A percentile compares a stretch with the other conserved stretches of the same genome.
Evolutionary conservation across 2,113 vertebrate genomes (phyloP).

Genomic region (Cheilinus undulatus): DNA sequence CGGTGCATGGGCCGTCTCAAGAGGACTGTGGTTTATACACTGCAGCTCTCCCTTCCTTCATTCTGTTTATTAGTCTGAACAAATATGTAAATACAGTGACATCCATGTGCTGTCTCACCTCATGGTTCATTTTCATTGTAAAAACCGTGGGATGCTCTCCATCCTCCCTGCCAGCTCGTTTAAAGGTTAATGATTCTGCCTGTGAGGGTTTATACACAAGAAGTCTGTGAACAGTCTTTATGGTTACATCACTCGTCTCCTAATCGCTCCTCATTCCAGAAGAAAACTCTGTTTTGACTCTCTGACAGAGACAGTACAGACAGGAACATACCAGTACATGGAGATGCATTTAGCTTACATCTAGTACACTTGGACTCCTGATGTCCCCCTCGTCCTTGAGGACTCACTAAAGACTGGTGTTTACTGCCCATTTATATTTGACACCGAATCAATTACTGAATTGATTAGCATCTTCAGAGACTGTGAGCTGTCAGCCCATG

Average conservation of each 20-base stretch:
- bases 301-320: slow-evolving; percentile 19
- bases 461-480: slow-evolving; percentile 57
- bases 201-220: slow-evolving; percentile 30
- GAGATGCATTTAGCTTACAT: slow-evolving; percentile 14
- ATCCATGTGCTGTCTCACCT: slow-evolving; percentile 38
- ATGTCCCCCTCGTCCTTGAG: slow-evolving; percentile 48
- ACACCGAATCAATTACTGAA: slow-evolving; percentile 62
- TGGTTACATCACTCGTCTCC: slow-evolving; percentile 43
- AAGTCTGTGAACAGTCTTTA: slow-evolving; percentile 37
- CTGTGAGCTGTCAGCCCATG: slow-evolving; percentile 22
- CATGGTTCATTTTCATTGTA: slow-evolving; percentile 27
- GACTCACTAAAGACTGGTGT: slow-evolving; percentile 43
- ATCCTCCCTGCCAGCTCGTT: slow-evolving; percentile 40
- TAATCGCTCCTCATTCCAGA: slow-evolving; percentile 35
- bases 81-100: slow-evolving; percentile 75
- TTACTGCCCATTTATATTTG: slow-evolving; percentile 60
- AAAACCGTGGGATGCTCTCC: slow-evolving; percentile 30
- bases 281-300: slow-evolving; percentile 31
- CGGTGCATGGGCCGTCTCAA: slow-evolving; percentile 65
- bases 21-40: slow-evolving; percentile 56
- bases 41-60: slow-evolving; percentile 40
- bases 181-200: slow-evolving; percentile 58
- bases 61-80: slow-evolving; percentile 68
- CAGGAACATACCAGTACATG: slow-evolving; percentile 31
- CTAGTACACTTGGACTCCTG: not conserved